Base-by-base conservation (phyloP, 2,797 vertebrate genomes). In the Hippocampus kuda region DNA sequence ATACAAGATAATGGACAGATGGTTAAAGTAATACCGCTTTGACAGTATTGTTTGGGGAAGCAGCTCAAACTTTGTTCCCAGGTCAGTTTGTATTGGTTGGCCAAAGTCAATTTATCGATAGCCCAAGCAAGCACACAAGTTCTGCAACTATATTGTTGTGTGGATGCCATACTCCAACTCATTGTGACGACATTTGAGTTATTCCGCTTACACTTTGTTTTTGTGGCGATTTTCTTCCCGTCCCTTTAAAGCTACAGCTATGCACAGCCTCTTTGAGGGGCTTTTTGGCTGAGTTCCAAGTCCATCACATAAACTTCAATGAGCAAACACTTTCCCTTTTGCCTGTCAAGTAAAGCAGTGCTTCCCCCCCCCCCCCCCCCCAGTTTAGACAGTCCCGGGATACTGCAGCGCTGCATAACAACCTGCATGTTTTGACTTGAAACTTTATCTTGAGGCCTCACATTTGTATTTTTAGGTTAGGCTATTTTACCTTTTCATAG, bases 221-320 rank as follows among this genome's bases (percentile, higher is more conserved):
- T 13, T 46, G 13, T 46, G 16, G 34, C 22, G 10, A 38, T 57
- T 57, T 57, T 57, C 24, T 57, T 57, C 11, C 24, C 27, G 22
- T 57, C 54, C 13, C 65, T 67, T 16, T 66, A 66, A 70, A 66
- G 24, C 53, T 53, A 27, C 16, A 56, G 20, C 30, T 6, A 41
- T 59, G 64, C 60, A 70, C 51, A 66, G 53, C 27, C 27, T 48
- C 41, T 72, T 72, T 82, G 57, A 30, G 57, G 73, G 73, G 73
- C 41, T 2, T 1, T 24, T 72, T 9, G 44, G 63, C 44, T 22
- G 63, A 75, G 67, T 74, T 77, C 73, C 67, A 79, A 75, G 75
- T 72, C 66, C 20, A 51, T 51, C 49, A 68, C 71, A 71, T 69
- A 67, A 74, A 83, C 71, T 72, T 81, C 76, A 68, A 84, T 77